Evolutionary conservation across 1,140 invertebrate genomes (phyloP).

Genomic region (Musca domestica): DNA sequence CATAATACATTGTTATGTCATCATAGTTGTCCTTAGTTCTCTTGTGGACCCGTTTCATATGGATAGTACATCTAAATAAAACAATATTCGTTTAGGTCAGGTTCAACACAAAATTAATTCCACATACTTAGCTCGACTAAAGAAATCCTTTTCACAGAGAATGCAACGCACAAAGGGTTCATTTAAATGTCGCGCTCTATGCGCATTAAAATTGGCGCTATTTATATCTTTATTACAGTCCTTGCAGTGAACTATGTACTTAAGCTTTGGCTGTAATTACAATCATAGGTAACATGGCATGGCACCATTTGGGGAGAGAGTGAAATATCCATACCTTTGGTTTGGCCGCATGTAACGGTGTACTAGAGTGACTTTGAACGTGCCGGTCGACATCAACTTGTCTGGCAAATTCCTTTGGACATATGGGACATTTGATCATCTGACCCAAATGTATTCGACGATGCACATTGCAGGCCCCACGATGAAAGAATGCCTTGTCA

Average conservation of each 20-base stretch:
- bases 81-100: too few species aligned
- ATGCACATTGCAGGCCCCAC: conserved; percentile 18
- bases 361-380: conserved; percentile 6
- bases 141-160: conserved; percentile 6
- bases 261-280: neutral
- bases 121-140: neutral
- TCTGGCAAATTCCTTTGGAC: conserved; percentile 17
- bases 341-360: neutral
- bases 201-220: neutral
- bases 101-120: neutral
- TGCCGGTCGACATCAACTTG: conserved; percentile 25
- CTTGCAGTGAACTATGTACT: conserved; percentile 9
- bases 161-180: neutral
- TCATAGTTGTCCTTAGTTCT: neutral
- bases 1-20: neutral
- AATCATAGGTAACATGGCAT: neutral
- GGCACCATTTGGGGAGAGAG: neutral
- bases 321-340: neutral
- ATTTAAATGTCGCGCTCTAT: neutral
- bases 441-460: conserved; percentile 17
- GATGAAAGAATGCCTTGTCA: conserved; percentile 21
- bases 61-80: neutral
- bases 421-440: conserved; percentile 18
- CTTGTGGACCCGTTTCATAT: neutral
- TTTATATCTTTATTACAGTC: neutral